Evolutionary conservation across 1,140 invertebrate species (phyloP), one percentile per base, ranked within the genome.

Genomic region (Trichomalopsis sarcophagae): DNA sequence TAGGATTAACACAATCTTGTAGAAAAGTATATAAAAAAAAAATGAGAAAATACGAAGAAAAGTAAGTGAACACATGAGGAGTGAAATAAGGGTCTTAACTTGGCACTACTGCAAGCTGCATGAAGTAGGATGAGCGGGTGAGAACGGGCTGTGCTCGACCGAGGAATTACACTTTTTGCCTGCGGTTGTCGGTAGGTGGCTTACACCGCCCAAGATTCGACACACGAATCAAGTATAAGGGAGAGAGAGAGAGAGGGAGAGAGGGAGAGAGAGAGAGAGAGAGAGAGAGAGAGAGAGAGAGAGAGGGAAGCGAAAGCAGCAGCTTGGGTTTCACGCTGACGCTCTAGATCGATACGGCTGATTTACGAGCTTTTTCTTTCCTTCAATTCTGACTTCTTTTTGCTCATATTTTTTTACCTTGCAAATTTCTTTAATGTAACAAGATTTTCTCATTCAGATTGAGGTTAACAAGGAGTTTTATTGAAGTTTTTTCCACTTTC

Each of bases 281-380:
- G 27, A 27, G 27, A 55, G 14, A 55, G 13, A 14, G 50, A 55
- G 11, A 55, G 33, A 36, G 33, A 36, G 33, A 36, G 33, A 36
- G 33, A 36, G 0, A 44, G 2, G 47, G 14, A 50, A 14, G 47
- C 47, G 5, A 36, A 50, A 36, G 47, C 0, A 50, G 47, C 47
- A 50, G 47, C 47, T 36, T 36, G 33, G 33, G 33, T 36, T 36
- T 50, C 73, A 44, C 69, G 81, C 79, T 68, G 66, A 73, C 11
- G 21, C 47, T 77, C 76, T 81, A 82, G 81, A 91, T 91, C 89
- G 88, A 90, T 89, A 87, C 86, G 80, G 68, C 87, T 91, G 90
- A 91, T 91, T 90, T 90, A 91, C 89, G 88, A 87, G 82, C 30
- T 40, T 27, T 81, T 36, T n/a, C n/a, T 81, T 81, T 81, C 2